Evolutionary conservation across 2,888 invertebrate species (phyloP).

Genomic region (Beris chalybata): DNA sequence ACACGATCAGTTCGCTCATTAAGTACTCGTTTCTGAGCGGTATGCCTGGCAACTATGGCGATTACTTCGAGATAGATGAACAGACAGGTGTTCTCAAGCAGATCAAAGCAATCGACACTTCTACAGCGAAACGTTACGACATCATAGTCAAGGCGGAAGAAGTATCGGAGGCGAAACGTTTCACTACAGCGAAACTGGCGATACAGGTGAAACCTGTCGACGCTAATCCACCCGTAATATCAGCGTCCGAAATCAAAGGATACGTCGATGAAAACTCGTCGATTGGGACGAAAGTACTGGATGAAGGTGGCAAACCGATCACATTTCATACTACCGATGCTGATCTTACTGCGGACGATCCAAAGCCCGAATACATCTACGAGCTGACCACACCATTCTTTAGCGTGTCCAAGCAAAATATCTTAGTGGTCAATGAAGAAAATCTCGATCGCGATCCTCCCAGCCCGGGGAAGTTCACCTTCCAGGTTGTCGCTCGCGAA

Average conservation of each 20-base stretch:
- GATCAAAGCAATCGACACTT: conserved; percentile 77
- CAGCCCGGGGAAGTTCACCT: conserved; percentile 78
- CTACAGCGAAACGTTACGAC: conserved; percentile 76
- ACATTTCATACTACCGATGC: conserved; percentile 77
- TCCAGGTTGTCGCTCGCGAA: conserved; percentile 87
- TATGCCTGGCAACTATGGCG: conserved; percentile 72
- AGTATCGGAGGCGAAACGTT: conserved; percentile 74
- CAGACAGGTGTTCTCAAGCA: conserved; percentile 81
- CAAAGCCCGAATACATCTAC: conserved; percentile 76
- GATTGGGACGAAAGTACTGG: conserved; percentile 78
- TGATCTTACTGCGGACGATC: conserved; percentile 82
- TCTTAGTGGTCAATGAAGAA: conserved; percentile 78
- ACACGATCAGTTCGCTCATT: conserved; percentile 82
- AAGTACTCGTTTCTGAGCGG: conserved; percentile 81
- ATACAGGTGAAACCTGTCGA: conserved; percentile 85
- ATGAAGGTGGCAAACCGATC: conserved; percentile 67
- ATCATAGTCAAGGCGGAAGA: conserved; percentile 87
- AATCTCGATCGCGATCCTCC: conserved; percentile 86
- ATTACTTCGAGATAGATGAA: conserved; percentile 82
- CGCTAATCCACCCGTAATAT: conserved; percentile 79
- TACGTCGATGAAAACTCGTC: conserved; percentile 84
- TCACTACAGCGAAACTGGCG: conserved; percentile 78
- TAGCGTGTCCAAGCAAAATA: conserved; percentile 71
- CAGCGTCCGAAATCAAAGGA: conserved; percentile 72
- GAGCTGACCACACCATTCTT: conserved; percentile 85